phyloP scores from a whole-genome alignment of 2,888 invertebrate species.

The Amorpha juglandis region DNA sequence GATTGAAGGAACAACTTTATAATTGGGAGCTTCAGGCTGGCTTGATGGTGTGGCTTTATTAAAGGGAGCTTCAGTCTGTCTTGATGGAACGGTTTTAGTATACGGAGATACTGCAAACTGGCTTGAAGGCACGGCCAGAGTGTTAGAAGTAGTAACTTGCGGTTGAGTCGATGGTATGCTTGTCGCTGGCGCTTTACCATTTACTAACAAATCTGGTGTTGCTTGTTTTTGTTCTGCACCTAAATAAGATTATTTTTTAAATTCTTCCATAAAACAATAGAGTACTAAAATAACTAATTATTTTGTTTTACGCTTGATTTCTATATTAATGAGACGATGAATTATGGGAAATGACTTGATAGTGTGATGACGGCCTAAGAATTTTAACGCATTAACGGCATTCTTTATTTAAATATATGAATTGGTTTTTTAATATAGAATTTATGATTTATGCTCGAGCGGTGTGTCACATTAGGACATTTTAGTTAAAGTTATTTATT shows the following conservation, averaged over 20 bases:
- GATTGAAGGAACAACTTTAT: neutral
- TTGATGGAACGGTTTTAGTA: neutral
- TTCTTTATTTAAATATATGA: neutral
- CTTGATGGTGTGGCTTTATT: neutral
- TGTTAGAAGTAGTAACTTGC: slow-evolving; percentile 40
- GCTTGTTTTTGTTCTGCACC: slow-evolving; percentile 58
- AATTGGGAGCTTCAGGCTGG: neutral
- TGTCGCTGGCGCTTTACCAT: slow-evolving; percentile 50
- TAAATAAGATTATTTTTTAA: slow-evolving; percentile 25
- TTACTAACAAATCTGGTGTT: slow-evolving; percentile 73
- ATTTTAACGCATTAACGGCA: neutral
- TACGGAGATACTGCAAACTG: neutral
- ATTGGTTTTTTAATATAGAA: too few species aligned
- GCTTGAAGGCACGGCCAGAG: slow-evolving; percentile 43
- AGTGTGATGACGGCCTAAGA: neutral
- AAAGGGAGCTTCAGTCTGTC: neutral
- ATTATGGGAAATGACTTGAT: neutral
- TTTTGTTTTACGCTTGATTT: neutral
- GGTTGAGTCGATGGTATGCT: slow-evolving; percentile 36
- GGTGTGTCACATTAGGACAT: too few species aligned
- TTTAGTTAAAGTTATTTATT: too few species aligned
- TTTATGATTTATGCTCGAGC: too few species aligned
- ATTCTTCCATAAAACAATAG: too few species aligned
- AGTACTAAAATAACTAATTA: too few species aligned
- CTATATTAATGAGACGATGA: neutral